Base-by-base conservation (phyloP, 2,888 invertebrate species). In the Polyploca ridens region DNA sequence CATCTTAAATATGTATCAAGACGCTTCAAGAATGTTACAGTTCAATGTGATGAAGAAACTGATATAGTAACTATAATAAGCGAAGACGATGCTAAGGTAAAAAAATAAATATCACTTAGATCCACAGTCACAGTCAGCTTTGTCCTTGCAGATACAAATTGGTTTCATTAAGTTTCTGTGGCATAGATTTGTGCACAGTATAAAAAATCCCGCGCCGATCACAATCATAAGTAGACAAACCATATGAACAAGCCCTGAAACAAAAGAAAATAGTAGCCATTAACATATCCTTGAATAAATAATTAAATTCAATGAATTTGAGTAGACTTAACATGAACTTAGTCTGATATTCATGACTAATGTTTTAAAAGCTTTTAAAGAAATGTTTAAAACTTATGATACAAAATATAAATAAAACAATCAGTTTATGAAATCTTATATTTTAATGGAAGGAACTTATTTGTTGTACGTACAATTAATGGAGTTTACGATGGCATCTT, bases 1-100 rank as follows among this genome's bases (percentile, higher is more conserved):
- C 88, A 88, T 86, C 63, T 64, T 76, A 38, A 33, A 54, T 54
- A 1, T 10, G 19, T 8, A 0, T n/a, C 6, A 54, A 19, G 3
- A 19, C 16, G 5, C 13, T 44, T 6, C 13, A 10, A n/a, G 5
- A n/a, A 4, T 3, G 13, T 44, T 44, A n/a, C 46, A n/a, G n/a
- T n/a, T 46, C 46, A 46, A 46, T 16, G 7, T 10, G 41, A 38
- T 38, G 8, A 41, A 13, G 8, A 41, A 38, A 60, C 38, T 38
- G 33, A n/a, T 38, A 27, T 35, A 5, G 44, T 14, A 44, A 14
- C 44, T 14, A 44, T 27, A 27, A 27, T 27, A 27, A 27, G 27
- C 27, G 27, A 27, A 1, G 27, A 27, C 27, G 27, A 2, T 27
- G 27, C 44, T 44, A 44, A 44, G 5, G n/a, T 7, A n/a, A 27